Base-by-base conservation (phyloP, 2,797 vertebrate species). In the Rhabdophis nuchalis region DNA sequence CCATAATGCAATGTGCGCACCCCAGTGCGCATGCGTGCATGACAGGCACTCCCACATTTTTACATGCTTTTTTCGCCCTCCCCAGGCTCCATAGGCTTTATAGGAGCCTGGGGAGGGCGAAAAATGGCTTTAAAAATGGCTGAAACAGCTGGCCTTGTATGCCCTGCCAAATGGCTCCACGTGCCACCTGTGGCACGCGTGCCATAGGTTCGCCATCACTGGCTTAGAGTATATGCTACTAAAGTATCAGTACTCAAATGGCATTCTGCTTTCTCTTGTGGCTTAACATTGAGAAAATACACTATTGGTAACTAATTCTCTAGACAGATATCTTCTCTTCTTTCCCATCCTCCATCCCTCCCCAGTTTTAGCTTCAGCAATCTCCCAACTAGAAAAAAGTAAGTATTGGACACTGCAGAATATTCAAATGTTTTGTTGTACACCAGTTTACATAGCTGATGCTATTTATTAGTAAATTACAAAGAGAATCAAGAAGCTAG, bases 171-270 rank as follows among this genome's bases (percentile, higher is more conserved):
- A n/a, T n/a, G n/a, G n/a, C n/a, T n/a, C n/a, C n/a, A n/a, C n/a
- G n/a, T n/a, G n/a, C n/a, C n/a, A n/a, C n/a, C n/a, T n/a, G n/a
- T n/a, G n/a, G n/a, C n/a, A n/a, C n/a, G n/a, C n/a, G n/a, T n/a
- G n/a, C n/a, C n/a, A n/a, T n/a, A n/a, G n/a, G n/a, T n/a, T n/a
- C n/a, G n/a, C n/a, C n/a, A n/a, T n/a, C n/a, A n/a, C n/a, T n/a
- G n/a, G 60, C 27, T 29, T 61, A 61, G 27, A 64, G 29, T 64
- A 29, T 64, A 94, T 93, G 91, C 92, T 88, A 91, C 89, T 96
- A 95, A 93, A 91, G 92, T 95, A 58, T 91, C 57, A 36, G 25
- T 23, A 58, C 54, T 14, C 13, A 72, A 89, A 85, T 18, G 0
- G 0, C 5, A 12, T 54, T 85, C 46, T 91, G 52, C 58, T 50